Evolutionary conservation across 2,888 invertebrate genomes (phyloP).

Genomic region (Coleophora flavipennella): DNA sequence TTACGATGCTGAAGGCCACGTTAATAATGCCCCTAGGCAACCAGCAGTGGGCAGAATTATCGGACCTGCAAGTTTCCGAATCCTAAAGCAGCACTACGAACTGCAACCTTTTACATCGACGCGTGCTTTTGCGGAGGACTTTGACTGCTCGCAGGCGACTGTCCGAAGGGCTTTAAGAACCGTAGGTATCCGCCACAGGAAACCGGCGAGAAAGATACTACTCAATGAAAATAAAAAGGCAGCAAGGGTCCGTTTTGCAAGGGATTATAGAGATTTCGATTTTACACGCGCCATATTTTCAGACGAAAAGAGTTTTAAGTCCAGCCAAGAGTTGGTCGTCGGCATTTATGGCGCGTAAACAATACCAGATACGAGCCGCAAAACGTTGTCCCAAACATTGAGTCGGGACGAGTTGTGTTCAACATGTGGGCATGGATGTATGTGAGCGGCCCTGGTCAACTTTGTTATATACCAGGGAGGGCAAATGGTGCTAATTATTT

Average conservation of each 20-base stretch:
- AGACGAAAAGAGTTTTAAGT: constrained; percentile 13
- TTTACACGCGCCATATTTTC: constrained; percentile 15
- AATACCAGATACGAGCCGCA: constrained; percentile 9
- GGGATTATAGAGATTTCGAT: constrained; percentile 14
- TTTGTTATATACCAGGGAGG: constrained; percentile 1
- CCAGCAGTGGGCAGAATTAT: background rate
- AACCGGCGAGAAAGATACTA: constrained; percentile 6
- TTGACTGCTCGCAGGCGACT: constrained; percentile 3
- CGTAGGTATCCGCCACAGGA: background rate
- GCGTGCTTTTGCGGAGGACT: constrained; percentile 1
- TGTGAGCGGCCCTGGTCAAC: constrained; percentile 5
- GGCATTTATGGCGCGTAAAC: constrained; percentile 14
- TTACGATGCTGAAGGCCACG: constrained; percentile 2
- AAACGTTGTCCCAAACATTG: constrained; percentile 3
- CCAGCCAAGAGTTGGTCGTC: constrained; percentile 11
- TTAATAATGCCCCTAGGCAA: background rate
- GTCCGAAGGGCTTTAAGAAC: background rate
- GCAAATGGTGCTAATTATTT: constrained; percentile 5
- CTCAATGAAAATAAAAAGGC: constrained; percentile 7
- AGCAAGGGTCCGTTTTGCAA: constrained; percentile 12
- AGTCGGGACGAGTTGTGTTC: constrained; percentile 1
- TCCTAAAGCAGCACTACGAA: background rate
- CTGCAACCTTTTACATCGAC: constrained; percentile 5
- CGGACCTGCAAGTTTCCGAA: background rate
- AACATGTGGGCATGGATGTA: constrained; percentile 12